Evolutionary conservation across 2,113 vertebrate species (phyloP).

Genomic region (Corynorhinus townsendii): DNA sequence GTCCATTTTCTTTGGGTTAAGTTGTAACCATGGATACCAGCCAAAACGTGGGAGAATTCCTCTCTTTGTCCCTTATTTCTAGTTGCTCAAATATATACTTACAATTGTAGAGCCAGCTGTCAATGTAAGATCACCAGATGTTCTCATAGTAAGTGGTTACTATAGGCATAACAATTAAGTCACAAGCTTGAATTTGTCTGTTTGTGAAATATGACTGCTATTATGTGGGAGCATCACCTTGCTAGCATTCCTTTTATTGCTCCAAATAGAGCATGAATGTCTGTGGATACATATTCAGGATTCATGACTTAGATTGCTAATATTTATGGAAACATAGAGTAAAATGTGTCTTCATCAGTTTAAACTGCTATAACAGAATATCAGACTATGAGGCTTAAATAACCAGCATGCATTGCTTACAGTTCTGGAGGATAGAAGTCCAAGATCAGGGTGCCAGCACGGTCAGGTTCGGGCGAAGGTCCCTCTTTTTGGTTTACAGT

Average conservation of each 20-base stretch:
- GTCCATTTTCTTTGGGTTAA: not conserved
- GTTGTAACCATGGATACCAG: not conserved
- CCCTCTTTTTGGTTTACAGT: not conserved
- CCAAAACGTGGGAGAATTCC: not conserved
- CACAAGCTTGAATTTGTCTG: constrained; percentile 18
- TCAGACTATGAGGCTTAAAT: not conserved
- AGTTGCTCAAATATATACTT: not conserved
- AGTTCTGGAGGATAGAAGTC: not conserved
- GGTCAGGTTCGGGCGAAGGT: not conserved
- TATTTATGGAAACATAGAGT: not conserved
- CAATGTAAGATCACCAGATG: constrained; percentile 7
- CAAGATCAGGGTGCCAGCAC: not conserved
- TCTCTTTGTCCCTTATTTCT: constrained; percentile 4
- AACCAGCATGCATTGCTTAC: not conserved
- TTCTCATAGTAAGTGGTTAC: not conserved
- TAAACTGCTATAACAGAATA: not conserved
- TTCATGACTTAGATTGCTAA: not conserved
- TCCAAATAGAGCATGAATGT: not conserved
- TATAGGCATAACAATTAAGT: not conserved
- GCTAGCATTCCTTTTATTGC: not conserved
- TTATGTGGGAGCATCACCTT: not conserved
- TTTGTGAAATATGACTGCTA: not conserved
- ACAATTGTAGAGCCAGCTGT: not conserved
- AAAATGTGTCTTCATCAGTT: not conserved
- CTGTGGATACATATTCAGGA: not conserved